Evolutionary conservation across 2,113 vertebrate species (phyloP).

Genomic region (Nyctereutes procyonoides): DNA sequence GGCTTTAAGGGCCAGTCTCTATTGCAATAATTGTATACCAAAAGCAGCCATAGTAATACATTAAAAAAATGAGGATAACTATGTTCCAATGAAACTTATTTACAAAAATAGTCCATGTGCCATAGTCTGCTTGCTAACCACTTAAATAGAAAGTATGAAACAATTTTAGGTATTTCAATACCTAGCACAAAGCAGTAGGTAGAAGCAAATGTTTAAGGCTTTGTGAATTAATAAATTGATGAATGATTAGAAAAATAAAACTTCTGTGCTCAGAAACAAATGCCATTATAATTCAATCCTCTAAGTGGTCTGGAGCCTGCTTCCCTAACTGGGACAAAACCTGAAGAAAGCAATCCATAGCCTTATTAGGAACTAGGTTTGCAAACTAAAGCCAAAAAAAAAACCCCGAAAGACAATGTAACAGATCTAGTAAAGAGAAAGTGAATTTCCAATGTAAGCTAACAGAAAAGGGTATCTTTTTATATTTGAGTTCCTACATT

Average conservation of each 20-base stretch:
- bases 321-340: neutral
- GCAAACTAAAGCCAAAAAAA: constrained; percentile 7
- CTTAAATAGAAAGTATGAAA: neutral
- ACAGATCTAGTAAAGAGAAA: neutral
- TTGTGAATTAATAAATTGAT: neutral
- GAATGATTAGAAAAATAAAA: neutral
- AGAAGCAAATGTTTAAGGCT: neutral
- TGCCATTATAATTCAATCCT: neutral
- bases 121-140: neutral
- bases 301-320: neutral
- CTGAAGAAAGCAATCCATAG: neutral
- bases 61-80: neutral
- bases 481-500: neutral
- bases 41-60: neutral
- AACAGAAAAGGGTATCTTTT: neutral
- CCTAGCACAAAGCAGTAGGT: neutral
- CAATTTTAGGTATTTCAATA: neutral
- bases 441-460: neutral
- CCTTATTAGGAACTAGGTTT: neutral
- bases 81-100: neutral
- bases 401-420: neutral
- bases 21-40: neutral
- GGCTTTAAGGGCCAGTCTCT: neutral
- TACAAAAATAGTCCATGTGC: neutral
- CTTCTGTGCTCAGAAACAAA: neutral